Conservation (phyloP, 2,113 vertebrate genomes). For the Pardalotus punctatus region DNA sequence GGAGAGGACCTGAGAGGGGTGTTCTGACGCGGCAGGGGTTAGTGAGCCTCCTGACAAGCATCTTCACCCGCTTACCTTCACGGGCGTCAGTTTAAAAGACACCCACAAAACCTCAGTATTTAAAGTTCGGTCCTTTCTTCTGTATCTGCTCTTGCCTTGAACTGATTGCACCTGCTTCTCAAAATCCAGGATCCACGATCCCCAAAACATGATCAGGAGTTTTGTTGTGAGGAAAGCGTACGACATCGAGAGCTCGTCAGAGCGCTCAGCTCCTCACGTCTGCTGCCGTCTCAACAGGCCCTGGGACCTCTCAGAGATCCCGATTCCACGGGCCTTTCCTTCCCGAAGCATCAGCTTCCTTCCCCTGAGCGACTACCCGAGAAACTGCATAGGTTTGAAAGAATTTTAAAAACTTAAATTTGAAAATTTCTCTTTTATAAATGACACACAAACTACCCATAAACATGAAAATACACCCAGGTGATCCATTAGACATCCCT, state of each 20-base stretch:
- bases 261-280: rapidly evolving
- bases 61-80: background rate
- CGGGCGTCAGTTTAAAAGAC: too few species aligned
- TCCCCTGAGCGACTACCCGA: background rate
- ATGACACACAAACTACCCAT: rapidly evolving
- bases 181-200: background rate
- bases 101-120: background rate
- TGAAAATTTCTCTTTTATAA: background rate
- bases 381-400: background rate
- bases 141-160: background rate
- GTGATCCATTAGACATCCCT: background rate
- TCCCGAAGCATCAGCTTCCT: background rate
- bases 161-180: background rate
- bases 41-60: rapidly evolving
- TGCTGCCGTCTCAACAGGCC: rapidly evolving
- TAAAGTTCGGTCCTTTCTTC: background rate
- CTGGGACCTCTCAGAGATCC: rapidly evolving
- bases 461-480: rapidly evolving
- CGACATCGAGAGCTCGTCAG: rapidly evolving
- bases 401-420: background rate
- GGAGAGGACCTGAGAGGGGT: rapidly evolving
- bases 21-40: rapidly evolving
- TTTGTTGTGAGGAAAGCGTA: background rate
- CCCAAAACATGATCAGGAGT: too few species aligned
- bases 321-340: background rate